Conservation (phyloP, 2,797 vertebrate species). For the Clangula hyemalis region DNA sequence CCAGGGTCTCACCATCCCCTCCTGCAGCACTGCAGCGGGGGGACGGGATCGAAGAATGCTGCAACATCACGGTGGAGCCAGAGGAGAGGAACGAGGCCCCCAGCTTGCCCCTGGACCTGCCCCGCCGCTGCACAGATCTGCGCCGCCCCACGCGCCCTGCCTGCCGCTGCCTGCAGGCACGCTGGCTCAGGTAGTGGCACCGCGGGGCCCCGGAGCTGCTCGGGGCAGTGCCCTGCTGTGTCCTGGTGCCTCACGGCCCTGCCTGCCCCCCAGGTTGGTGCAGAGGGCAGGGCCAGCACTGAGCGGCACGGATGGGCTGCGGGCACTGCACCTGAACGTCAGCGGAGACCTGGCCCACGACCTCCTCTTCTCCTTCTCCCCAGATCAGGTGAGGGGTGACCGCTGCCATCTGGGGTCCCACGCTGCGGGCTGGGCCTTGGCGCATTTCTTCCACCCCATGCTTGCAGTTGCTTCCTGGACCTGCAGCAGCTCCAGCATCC, state of each 20-base stretch:
- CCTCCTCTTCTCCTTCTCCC: conserved; percentile 47
- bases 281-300: neutral
- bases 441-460: neutral
- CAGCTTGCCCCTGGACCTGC: accelerated
- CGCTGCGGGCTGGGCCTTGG: neutral
- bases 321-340: conserved; percentile 14
- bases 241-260: neutral
- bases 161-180: neutral
- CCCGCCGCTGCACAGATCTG: accelerated
- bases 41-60: neutral
- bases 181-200: neutral
- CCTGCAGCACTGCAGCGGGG: neutral
- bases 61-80: accelerated
- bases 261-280: neutral
- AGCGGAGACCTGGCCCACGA: neutral
- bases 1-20: neutral
- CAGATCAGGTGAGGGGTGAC: conserved; percentile 27
- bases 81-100: accelerated
- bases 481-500: neutral
- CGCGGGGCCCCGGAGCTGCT: neutral
- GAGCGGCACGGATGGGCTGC: accelerated
- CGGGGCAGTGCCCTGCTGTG: neutral
- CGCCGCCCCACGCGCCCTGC: accelerated
- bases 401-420: too few relatives aligned
- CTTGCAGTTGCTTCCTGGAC: accelerated